These are phyloP conservation scores for Linyphia triangularis DNA, from an alignment of 2,888 invertebrate species.

Conservation along the genomic window DNA sequence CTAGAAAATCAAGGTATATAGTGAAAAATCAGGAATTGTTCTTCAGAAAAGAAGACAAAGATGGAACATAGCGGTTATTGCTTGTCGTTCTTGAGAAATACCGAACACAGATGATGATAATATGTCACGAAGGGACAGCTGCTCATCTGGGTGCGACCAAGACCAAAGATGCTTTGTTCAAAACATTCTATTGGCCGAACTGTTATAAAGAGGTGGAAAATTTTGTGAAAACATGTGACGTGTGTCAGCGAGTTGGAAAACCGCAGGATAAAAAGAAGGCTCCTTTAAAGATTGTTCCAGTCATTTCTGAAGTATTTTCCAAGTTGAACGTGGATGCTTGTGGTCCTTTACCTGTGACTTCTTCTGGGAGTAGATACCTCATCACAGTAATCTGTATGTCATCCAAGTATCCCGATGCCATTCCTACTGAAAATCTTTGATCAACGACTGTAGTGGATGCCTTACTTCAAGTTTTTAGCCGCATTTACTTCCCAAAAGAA, in stretches of 20 bases:
- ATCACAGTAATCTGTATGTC: constrained; percentile 31
- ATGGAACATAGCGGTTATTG: neutral
- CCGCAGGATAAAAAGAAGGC: constrained; percentile 25
- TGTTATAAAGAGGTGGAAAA: constrained; percentile 26
- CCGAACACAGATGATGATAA: neutral
- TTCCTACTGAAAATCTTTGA: constrained; percentile 6
- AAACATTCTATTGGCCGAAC: constrained; percentile 15
- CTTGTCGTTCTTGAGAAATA: constrained; percentile 22
- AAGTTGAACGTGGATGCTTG: constrained; percentile 12
- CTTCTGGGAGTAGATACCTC: constrained; percentile 11
- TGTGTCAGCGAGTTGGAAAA: constrained; percentile 25
- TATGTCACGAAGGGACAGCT: constrained; percentile 16
- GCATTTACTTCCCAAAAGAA: constrained; percentile 23
- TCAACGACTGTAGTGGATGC: neutral
- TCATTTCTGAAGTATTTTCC: neutral
- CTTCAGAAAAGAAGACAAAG: constrained; percentile 2
- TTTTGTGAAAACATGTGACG: constrained; percentile 21
- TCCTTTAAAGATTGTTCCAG: neutral
- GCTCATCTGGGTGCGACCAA: constrained; percentile 15
- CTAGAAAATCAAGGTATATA: neutral
- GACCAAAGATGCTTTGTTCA: constrained; percentile 30
- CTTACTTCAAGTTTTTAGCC: constrained; percentile 10
- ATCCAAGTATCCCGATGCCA: constrained; percentile 23
- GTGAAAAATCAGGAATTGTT: neutral
- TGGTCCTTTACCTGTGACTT: constrained; percentile 6